phyloP scores from a whole-genome alignment of 1,140 invertebrate species.

The Cydia strobilella region DNA sequence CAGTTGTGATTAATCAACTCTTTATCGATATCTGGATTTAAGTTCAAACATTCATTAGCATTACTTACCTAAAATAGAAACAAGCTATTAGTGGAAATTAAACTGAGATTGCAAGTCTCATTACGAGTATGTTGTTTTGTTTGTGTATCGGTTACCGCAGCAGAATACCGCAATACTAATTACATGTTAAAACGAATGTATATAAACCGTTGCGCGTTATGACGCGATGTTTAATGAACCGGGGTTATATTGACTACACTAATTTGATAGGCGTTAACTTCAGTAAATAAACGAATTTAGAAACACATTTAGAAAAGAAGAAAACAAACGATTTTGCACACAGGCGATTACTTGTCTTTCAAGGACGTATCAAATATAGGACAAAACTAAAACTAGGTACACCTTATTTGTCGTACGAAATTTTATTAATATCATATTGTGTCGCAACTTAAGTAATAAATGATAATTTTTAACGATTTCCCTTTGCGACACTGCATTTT shows the following conservation, averaged over 20 bases:
- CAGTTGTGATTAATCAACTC: conserved; percentile 30
- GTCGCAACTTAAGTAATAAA: neutral
- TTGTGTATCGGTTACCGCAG: neutral
- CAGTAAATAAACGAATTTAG: neutral
- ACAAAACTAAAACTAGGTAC: neutral
- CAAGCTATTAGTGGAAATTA: conserved; percentile 45
- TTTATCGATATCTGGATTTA: conserved; percentile 43
- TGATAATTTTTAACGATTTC: conserved; percentile 33
- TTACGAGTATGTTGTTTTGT: conserved; percentile 2
- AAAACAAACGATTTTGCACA: no score
- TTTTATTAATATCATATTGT: neutral
- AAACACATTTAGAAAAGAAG: no score
- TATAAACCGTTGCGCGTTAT: neutral
- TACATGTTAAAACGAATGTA: conserved; percentile 14
- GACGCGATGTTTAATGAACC: neutral
- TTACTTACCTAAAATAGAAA: conserved; percentile 55
- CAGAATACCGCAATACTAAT: conserved; percentile 9
- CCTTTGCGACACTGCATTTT: conserved; percentile 43
- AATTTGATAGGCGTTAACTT: neutral
- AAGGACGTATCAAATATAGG: neutral
- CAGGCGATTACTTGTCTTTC: no score
- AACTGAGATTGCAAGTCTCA: conserved; percentile 32
- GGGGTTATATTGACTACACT: neutral
- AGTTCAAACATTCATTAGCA: conserved; percentile 58
- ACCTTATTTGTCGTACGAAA: neutral